Conservation (phyloP, 1,140 invertebrate species). For the Caenorhabditis tropicalis region DNA sequence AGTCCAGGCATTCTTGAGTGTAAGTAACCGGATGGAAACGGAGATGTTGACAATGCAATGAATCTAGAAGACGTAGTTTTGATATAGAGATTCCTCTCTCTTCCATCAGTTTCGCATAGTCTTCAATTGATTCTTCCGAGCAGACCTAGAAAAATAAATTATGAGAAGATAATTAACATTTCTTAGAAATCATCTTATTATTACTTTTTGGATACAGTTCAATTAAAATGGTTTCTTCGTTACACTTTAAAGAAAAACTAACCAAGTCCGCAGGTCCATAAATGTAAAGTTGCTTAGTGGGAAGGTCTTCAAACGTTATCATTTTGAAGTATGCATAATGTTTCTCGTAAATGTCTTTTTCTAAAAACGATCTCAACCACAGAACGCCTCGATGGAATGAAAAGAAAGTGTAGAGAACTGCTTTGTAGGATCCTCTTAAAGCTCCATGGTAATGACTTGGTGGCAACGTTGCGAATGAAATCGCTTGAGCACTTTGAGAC, state of each 20-base stretch:
- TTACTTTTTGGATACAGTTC: neutral
- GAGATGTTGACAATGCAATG: conserved; percentile 49
- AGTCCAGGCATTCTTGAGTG: conserved; percentile 30
- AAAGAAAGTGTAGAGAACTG: conserved; percentile 60
- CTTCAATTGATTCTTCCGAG: conserved; percentile 49
- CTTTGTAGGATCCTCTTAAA: conserved; percentile 58
- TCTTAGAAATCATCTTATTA: no score
- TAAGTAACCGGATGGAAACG: conserved; percentile 47
- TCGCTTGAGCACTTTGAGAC: conserved; percentile 61
- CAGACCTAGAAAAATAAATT: conserved; percentile 33
- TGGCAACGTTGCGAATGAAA: conserved; percentile 61
- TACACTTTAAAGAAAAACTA: neutral
- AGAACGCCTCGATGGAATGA: conserved; percentile 58
- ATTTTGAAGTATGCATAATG: conserved; percentile 71
- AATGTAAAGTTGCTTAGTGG: conserved; percentile 77
- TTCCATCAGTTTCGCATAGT: conserved; percentile 38
- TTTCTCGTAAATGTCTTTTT: conserved; percentile 73
- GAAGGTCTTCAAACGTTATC: conserved; percentile 76
- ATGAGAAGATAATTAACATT: no score
- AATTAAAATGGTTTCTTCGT: neutral
- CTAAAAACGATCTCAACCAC: conserved; percentile 65
- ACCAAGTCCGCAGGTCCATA: conserved; percentile 79
- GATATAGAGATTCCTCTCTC: neutral
- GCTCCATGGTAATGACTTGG: conserved; percentile 73
- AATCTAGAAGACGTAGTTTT: conserved; percentile 33